Evolutionary conservation across 2,888 invertebrate genomes (phyloP).

Genomic region (Drosophila tanythrix): DNA sequence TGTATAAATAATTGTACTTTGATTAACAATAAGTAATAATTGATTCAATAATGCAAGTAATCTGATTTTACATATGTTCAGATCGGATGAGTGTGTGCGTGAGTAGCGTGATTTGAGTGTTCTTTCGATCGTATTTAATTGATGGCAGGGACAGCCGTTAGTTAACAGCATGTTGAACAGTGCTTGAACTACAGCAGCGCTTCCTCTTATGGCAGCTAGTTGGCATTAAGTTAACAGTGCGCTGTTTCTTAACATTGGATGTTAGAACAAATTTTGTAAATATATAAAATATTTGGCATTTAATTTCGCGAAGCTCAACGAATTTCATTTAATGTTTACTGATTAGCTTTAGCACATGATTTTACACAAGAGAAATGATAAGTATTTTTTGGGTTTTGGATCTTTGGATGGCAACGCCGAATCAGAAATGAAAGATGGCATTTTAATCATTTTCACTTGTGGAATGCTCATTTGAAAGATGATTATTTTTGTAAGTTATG

Average conservation of each 20-base stretch:
- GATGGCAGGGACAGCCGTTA: conserved; percentile 51
- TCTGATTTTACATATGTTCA: conserved; percentile 31
- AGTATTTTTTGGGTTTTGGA: conserved; percentile 54
- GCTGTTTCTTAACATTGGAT: conserved; percentile 43
- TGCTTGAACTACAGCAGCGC: conserved; percentile 18
- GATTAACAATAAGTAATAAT: conserved; percentile 35
- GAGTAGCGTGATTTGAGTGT: conserved; percentile 3
- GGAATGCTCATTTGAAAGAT: conserved; percentile 60
- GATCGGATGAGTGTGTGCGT: conserved; percentile 11
- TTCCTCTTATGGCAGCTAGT: conserved; percentile 11
- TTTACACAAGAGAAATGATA: conserved; percentile 63
- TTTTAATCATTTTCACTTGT: conserved; percentile 57
- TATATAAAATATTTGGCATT: conserved; percentile 75
- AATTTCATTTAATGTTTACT: conserved; percentile 43
- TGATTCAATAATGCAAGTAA: conserved; percentile 50
- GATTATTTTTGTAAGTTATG: conserved; percentile 20
- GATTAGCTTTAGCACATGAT: conserved; percentile 46
- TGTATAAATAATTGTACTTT: conserved; percentile 53
- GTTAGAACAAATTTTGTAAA: conserved; percentile 62
- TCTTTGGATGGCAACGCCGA: conserved; percentile 69
- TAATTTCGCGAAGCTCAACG: conserved; percentile 76
- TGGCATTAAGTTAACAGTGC: conserved; percentile 24
- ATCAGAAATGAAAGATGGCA: conserved; percentile 42
- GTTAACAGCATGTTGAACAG: conserved; percentile 32
- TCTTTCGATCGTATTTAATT: conserved; percentile 26